Evolutionary conservation across 2,888 invertebrate species (phyloP).

Genomic region (Chironomus tentans): DNA sequence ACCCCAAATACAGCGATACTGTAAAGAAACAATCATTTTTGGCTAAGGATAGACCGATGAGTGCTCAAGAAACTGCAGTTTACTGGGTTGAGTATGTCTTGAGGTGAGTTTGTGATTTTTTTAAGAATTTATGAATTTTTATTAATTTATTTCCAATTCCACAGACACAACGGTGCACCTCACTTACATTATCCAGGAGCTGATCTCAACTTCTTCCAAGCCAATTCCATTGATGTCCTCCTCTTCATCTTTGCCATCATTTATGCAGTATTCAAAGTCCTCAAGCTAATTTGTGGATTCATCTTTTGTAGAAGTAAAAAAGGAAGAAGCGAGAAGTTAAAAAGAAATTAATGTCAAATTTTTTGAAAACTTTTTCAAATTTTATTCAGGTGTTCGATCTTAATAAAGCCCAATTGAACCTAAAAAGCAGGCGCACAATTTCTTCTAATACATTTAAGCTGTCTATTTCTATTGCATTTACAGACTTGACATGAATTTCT

Average conservation of each 20-base stretch:
- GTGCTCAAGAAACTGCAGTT: slow-evolving; percentile 44
- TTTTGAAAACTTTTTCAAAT: too few species aligned
- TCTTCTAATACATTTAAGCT: background rate
- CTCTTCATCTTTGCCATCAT: slow-evolving; percentile 32
- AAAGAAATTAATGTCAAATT: background rate
- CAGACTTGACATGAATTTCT: background rate
- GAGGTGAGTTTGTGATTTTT: too few species aligned
- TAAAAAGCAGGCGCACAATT: background rate
- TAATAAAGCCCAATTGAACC: too few species aligned
- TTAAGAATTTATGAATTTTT: too few species aligned
- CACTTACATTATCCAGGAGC: slow-evolving; percentile 46
- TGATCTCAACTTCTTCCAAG: slow-evolving; percentile 42
- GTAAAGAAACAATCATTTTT: slow-evolving; percentile 42
- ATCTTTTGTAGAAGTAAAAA: background rate
- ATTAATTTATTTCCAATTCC: slow-evolving; percentile 12
- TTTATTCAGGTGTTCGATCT: too few species aligned
- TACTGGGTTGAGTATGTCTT: slow-evolving; percentile 50
- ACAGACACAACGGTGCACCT: slow-evolving; percentile 47
- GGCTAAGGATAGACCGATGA: slow-evolving; percentile 48
- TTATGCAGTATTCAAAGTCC: background rate
- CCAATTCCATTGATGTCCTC: slow-evolving; percentile 44
- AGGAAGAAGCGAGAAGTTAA: background rate
- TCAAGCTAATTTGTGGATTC: background rate
- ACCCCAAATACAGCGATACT: slow-evolving; percentile 30
- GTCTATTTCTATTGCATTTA: background rate